These are phyloP conservation scores for Gymnosoma rotundatum DNA, from an alignment of 2,888 invertebrate species.

Conservation along the genomic window DNA sequence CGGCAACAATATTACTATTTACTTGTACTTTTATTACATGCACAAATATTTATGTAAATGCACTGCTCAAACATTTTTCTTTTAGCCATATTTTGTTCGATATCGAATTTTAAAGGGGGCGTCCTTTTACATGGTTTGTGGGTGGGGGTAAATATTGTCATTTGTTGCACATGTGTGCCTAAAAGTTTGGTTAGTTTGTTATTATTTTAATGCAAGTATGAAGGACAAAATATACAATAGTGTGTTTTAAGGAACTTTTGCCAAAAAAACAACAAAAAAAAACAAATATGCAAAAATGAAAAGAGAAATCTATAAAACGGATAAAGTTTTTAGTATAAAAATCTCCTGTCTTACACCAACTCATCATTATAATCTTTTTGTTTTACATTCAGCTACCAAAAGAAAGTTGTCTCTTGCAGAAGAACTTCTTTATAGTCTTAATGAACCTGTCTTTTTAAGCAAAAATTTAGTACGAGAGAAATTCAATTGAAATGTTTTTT, in stretches of 20 bases:
- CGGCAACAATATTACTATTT: conserved; percentile 40
- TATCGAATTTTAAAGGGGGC: background rate
- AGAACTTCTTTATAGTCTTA: background rate
- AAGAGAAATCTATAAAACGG: conserved; percentile 8
- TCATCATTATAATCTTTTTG: conserved; percentile 23
- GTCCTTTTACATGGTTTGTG: background rate
- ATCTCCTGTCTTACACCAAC: conserved; percentile 34
- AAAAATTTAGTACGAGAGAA: too few species aligned
- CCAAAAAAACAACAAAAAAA: background rate
- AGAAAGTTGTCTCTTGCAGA: background rate
- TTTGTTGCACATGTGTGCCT: conserved; percentile 59
- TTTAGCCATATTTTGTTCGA: conserved; percentile 15
- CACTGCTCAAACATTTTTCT: conserved; percentile 14
- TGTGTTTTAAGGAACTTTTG: background rate
- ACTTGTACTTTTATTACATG: conserved; percentile 38
- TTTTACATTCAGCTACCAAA: background rate
- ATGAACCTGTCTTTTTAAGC: too few species aligned
- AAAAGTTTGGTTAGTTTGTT: conserved; percentile 5
- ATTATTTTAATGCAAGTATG: conserved; percentile 26
- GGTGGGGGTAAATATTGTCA: conserved; percentile 40
- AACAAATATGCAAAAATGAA: background rate
- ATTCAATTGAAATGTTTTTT: too few species aligned
- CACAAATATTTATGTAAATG: conserved; percentile 12
- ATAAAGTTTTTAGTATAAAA: conserved; percentile 14
- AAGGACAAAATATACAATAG: background rate